Evolutionary conservation across 2,797 vertebrate species (phyloP), one percentile per base, ranked within the genome.

Genomic region (Trachops cirrhosus): DNA sequence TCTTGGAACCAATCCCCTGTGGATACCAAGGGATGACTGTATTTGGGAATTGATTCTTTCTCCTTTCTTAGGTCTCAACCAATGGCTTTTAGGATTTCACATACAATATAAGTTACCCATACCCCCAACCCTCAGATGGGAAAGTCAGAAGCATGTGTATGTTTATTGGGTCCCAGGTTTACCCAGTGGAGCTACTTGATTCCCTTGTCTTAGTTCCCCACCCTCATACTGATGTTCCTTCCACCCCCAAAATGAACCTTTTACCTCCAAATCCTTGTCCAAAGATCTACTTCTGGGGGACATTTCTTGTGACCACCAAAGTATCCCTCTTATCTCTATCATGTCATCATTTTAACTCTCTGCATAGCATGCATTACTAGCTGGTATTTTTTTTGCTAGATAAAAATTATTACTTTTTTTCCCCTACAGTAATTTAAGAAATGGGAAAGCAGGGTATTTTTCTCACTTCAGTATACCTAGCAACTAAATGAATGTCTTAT

Each of bases 401-500:
- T 34, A 37, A n/a, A 57, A 32, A 77, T 84, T 73, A 50, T 74
- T 74, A 48, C 18, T 24, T 32, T 37, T 67, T 75, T 70, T 18
- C 12, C 64, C 64, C 15, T 19, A 3, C 1, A 34, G 32, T 22
- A 77, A 44, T 91, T 88, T 78, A 75, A 79, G 46, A 93, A 77
- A 16, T 68, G 22, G 59, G 62, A 67, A 68, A 37, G 10, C 5
- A 48, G 73, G 29, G 7, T 37, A 9, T 85, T 90, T 92, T 87
- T 68, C 29, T 68, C 24, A 39, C 4, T 26, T 46, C 18, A 62
- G 11, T 46, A 37, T 26, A 48, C 29, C 26, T 41, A 50, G 26
- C 32, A 48, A 52, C 41, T 68, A 50, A 84, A 88, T 41, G n/a
- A 86, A 57, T 64, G n/a, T 54, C 46, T 48, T 92, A 5, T 75